Percentiles rank a stretch among this genome's conserved stretches.
These are phyloP conservation scores for Bombus ignitus DNA, from an alignment of 1,140 invertebrate species.

Conservation along the genomic window DNA sequence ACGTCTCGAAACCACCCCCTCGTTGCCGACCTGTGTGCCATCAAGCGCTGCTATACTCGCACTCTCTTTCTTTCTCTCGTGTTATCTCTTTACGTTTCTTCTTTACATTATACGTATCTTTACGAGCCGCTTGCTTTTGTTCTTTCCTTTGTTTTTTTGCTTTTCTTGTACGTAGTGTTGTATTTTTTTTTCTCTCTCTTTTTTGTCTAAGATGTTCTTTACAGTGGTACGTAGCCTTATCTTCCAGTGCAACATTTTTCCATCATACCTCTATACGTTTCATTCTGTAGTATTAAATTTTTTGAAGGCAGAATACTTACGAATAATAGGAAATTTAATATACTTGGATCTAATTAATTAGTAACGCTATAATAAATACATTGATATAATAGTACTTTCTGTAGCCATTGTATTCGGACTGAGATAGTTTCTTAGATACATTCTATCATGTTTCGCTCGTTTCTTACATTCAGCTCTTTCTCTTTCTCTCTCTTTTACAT, in stretches of 20 bases:
- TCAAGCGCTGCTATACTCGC: constrained; percentile 61
- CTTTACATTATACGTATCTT: neutral
- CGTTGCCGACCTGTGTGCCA: constrained; percentile 67
- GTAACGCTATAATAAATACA: too few relatives aligned
- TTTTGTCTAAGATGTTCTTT: too few relatives aligned
- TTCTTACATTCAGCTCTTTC: neutral
- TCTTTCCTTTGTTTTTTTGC: neutral
- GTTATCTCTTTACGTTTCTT: neutral
- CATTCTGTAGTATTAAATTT: too few relatives aligned
- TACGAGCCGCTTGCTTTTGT: neutral
- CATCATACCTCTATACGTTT: too few relatives aligned
- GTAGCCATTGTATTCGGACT: too few relatives aligned
- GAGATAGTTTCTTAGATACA: neutral
- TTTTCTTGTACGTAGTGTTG: neutral
- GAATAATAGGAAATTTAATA: too few relatives aligned
- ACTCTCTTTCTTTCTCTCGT: constrained; percentile 31
- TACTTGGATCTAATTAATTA: too few relatives aligned
- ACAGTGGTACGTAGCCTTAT: too few relatives aligned
- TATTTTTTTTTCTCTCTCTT: too few relatives aligned
- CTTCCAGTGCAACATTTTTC: too few relatives aligned
- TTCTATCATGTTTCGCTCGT: neutral
- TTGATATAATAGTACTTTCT: too few relatives aligned
- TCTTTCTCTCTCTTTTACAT: neutral
- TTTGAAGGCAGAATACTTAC: too few relatives aligned
- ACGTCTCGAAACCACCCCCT: constrained; percentile 69